phyloP scores from a whole-genome alignment of 64 coral and sea anemone species.

The Stylophora pistillata region DNA sequence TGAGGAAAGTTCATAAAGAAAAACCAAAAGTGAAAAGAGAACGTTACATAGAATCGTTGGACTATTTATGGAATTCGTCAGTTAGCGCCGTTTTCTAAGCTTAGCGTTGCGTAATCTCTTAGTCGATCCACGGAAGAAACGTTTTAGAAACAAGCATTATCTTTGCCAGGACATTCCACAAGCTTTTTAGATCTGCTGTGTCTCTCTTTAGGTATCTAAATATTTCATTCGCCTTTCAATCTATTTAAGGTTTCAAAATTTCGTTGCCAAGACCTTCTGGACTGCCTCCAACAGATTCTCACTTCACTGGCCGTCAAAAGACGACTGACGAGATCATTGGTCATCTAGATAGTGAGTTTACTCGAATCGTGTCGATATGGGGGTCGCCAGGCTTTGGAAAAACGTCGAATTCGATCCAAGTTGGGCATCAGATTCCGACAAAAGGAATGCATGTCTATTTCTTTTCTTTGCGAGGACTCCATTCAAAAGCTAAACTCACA shows the following conservation, averaged over 20 bases:
- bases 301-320: slow-evolving; percentile 29
- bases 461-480: slow-evolving; percentile 25
- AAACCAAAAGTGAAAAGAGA: not conserved
- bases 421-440: slow-evolving; percentile 21
- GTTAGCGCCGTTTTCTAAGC: no score
- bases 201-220: no score
- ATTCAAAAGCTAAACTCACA: not conserved
- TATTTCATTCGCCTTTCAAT: no score
- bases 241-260: not conserved
- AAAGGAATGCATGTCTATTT: slow-evolving; percentile 21
- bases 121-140: no score
- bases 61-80: no score
- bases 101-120: no score
- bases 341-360: not conserved
- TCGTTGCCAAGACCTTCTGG: not conserved
- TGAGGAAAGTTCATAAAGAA: no score
- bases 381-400: slow-evolving; percentile 34
- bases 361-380: slow-evolving; percentile 11
- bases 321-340: not conserved
- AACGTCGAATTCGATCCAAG: not conserved
- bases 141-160: no score
- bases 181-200: not conserved
- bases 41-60: not conserved
- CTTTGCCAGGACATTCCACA: no score
- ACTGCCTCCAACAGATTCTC: not conserved